Base-by-base conservation (phyloP, 2,888 invertebrate species). In the Drosophila planitibia region DNA sequence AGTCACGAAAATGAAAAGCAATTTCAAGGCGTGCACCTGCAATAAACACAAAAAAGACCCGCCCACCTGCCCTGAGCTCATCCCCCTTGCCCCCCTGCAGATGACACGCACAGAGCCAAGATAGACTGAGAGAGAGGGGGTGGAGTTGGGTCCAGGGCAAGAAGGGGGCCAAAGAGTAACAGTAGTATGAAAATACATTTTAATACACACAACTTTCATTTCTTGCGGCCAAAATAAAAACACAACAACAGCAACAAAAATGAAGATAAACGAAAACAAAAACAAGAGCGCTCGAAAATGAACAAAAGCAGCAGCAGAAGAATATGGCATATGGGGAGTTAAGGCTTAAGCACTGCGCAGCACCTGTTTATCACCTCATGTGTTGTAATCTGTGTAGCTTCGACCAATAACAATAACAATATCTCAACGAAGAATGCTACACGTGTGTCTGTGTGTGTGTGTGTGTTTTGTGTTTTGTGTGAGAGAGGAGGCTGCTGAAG, bases 321-420 rank as follows among this genome's bases (percentile, higher is more conserved):
- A 85, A 89, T 86, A 82, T 76, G 74, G 71, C 76, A 82, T 16
- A 70, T 77, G 6, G 19, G 58, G n/a, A 54, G 73, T 39, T 32
- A 14, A 58, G 69, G 30, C 32, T 69, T 82, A 84, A 82, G 71
- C 84, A 44, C 67, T 66, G 73, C 70, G 76, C 81, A 74, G 82
- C 85, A 85, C 85, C 85, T 85, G 85, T 89, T 85, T 86, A 85
- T 86, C 85, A 85, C 85, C 81, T 86, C 79, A 81, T 85, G 85
- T 85, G 89, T 89, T 85, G 85, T 85, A 85, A 85, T 89, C 82
- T 79, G 85, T 68, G 82, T 73, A 75, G 89, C 78, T 70, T 74
- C 65, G 70, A 70, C 71, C 57, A 53, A 61, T 61, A 70, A 74
- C 82, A 76, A 70, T 74, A 72, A 72, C 69, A 71, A 59, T 70